Percentiles rank a stretch among this genome's conserved stretches.
phyloP scores from a whole-genome alignment of 2,888 invertebrate species.

The Leptopilina syphax region DNA sequence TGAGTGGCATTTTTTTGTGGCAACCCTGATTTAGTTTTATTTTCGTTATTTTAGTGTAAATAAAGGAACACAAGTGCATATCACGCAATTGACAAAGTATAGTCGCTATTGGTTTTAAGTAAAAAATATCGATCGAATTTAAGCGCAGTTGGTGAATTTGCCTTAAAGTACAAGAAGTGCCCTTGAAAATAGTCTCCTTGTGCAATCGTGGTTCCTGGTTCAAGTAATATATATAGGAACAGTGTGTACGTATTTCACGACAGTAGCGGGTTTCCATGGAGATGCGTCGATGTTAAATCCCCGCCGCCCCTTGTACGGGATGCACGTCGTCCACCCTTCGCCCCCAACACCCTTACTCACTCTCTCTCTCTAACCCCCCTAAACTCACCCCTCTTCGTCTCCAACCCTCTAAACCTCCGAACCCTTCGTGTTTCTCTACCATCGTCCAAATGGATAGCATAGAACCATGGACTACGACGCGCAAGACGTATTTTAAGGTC shows the following conservation, averaged over 20 bases:
- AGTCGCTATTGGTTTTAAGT: background rate
- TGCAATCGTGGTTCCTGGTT: slow-evolving; percentile 43
- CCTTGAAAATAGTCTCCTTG: slow-evolving; percentile 45
- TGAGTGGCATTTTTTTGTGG: too few relatives aligned
- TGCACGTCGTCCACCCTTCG: slow-evolving; percentile 46
- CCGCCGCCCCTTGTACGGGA: slow-evolving; percentile 48
- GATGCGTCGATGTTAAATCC: slow-evolving; percentile 50
- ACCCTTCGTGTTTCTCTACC: slow-evolving; percentile 44
- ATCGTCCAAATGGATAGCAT: slow-evolving; percentile 40
- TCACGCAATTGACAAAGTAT: background rate
- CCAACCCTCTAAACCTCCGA: slow-evolving; percentile 49
- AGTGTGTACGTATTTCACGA: slow-evolving; percentile 42
- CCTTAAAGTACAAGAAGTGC: slow-evolving; percentile 39
- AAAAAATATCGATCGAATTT: background rate
- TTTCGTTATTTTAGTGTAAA: too few relatives aligned
- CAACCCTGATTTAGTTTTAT: too few relatives aligned
- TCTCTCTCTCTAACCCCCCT: slow-evolving; percentile 15
- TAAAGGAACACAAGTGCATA: too few relatives aligned
- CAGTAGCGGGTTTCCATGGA: slow-evolving; percentile 55
- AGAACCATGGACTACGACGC: slow-evolving; percentile 17
- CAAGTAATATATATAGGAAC: slow-evolving; percentile 36
- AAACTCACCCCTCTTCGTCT: slow-evolving; percentile 44
- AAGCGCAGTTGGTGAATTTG: slow-evolving; percentile 21
- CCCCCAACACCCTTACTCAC: slow-evolving; percentile 28
- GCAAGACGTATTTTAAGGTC: slow-evolving; percentile 44